phyloP scores from a whole-genome alignment of 1,140 invertebrate species.

The Monochamus saltuarius region DNA sequence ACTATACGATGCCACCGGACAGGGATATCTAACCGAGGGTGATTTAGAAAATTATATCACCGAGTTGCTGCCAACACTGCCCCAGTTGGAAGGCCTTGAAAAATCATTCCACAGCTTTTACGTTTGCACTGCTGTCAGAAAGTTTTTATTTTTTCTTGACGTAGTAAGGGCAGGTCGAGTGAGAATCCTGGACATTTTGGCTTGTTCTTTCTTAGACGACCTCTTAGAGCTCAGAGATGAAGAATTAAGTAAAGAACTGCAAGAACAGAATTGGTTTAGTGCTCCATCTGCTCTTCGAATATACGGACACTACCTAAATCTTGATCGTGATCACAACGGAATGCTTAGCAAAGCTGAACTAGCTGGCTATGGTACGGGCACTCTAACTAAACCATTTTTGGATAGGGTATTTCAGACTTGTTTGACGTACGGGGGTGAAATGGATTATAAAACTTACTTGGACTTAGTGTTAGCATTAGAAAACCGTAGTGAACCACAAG shows the following conservation, averaged over 20 bases:
- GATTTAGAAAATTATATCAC: constrained; percentile 94
- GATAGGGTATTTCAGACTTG: constrained; percentile 94
- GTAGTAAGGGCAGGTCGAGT: constrained; percentile 84
- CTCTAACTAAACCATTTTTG: constrained; percentile 88
- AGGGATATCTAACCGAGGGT: constrained; percentile 87
- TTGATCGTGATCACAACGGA: constrained; percentile 94
- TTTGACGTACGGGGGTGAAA: constrained; percentile 93
- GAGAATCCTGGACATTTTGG: constrained; percentile 87
- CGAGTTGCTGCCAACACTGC: constrained; percentile 88
- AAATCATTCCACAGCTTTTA: constrained; percentile 96
- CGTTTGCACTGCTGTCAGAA: constrained; percentile 91
- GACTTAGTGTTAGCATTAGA: constrained; percentile 93
- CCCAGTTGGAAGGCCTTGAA: constrained; percentile 85
- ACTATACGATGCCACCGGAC: constrained; percentile 89
- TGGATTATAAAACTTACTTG: constrained; percentile 97
- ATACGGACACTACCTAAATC: constrained; percentile 90
- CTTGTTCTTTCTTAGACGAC: constrained; percentile 90
- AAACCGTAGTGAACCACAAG: constrained; percentile 88
- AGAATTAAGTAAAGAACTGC: constrained; percentile 76
- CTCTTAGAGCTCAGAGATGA: constrained; percentile 86
- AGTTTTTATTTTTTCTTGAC: constrained; percentile 95
- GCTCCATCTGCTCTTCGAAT: constrained; percentile 85
- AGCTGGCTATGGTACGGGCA: constrained; percentile 83
- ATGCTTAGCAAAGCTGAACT: constrained; percentile 91
- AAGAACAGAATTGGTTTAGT: constrained; percentile 94